Evolutionary conservation across 2,888 invertebrate species (phyloP), one percentile per base, ranked within the genome.

Genomic region (Neoaliturus tenellus): DNA sequence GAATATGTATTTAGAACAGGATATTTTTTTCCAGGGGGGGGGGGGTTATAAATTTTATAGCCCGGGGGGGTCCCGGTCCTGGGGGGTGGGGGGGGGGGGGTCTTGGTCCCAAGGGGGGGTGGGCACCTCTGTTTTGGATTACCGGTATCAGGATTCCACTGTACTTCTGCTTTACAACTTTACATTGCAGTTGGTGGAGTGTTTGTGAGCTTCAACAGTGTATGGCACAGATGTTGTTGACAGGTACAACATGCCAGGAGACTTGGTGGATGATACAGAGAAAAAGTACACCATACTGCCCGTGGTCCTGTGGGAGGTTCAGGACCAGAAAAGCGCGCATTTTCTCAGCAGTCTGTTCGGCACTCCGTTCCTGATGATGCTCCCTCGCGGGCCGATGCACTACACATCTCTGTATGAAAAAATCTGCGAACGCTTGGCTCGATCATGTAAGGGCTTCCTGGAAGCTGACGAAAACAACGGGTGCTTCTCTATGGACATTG

Each of bases 281-380:
- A 39, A 20, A 8, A 35, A 69, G 20, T 71, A 12, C 23, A 82
- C 75, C 8, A 80, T 85, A 48, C 12, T 85, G 0, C 86, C 86
- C 0, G 82, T 86, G 14, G 83, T 81, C 48, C 82, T 86, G 12
- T 86, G 86, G 85, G 85, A 86, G 39, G 51, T 83, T 4, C 80
- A 81, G 35, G 82, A 86, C 28, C 31, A 80, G 12, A n/a, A 41
- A n/a, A 78, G 28, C 82, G 84, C 12, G 48, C 41, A 39, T 81
- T 85, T 51, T 48, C 48, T 17, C 67, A 81, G 25, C 81, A 84
- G 82, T 55, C 31, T 86, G 0, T 86, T 86, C 55, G 85, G 86
- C 2, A 84, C 85, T 17, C 87, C 87, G 14, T 84, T 85, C 14
- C 67, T 87, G 8, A 14, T 85, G 0, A 41, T 80, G 20, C 75